Conservation (phyloP, 35 echinoderm and acorn worm genomes). For the Acanthaster planci region DNA sequence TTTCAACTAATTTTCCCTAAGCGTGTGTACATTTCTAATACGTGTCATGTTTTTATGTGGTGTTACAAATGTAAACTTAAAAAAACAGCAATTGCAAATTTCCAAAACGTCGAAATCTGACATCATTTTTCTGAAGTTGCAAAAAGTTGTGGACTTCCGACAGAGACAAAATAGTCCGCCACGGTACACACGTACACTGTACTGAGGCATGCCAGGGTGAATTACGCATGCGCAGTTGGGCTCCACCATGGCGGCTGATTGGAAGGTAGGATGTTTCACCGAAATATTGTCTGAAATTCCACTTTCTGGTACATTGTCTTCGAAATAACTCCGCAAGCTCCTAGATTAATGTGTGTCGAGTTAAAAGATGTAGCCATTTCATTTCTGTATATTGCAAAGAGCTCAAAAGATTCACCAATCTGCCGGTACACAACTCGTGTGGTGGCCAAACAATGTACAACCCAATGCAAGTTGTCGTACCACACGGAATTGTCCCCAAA, state of each 20-base stretch:
- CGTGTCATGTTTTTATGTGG: too few relatives aligned
- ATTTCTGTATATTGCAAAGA: neutral
- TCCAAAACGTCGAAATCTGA: too few relatives aligned
- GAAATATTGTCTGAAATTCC: neutral
- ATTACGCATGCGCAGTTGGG: neutral
- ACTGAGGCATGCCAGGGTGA: neutral
- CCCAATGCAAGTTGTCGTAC: too few relatives aligned
- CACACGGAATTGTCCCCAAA: too few relatives aligned
- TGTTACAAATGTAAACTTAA: too few relatives aligned
- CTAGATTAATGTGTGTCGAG: neutral
- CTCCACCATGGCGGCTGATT: constrained; percentile 12
- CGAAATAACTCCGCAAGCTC: neutral
- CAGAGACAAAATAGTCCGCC: neutral
- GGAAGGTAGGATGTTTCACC: constrained; percentile 8
- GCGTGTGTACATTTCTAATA: too few relatives aligned
- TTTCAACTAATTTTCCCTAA: too few relatives aligned
- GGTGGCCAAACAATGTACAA: neutral
- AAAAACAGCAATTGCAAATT: too few relatives aligned
- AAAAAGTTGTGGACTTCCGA: constrained; percentile 3
- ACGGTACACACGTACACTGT: neutral
- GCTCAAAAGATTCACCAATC: neutral
- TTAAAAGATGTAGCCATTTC: constrained; percentile 2
- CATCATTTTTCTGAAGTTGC: too few relatives aligned
- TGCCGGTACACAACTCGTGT: constrained; percentile 2
- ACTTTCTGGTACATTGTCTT: neutral